phyloP scores from a whole-genome alignment of 2,113 vertebrate species.

The Atherinomorus stipes region DNA sequence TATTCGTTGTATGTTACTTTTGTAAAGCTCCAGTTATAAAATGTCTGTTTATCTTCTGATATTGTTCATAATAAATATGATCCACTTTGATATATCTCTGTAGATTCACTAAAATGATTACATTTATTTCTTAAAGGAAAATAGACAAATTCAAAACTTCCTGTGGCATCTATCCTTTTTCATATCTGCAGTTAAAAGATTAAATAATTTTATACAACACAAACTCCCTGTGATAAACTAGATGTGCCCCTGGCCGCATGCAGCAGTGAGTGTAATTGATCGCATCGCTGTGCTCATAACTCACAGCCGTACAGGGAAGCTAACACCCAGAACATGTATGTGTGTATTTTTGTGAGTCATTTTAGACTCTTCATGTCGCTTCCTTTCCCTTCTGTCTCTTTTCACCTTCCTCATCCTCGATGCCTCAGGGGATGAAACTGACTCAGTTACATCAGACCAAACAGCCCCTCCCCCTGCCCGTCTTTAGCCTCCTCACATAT shows the following conservation, averaged over 20 bases:
- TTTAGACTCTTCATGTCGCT: conserved; percentile 65
- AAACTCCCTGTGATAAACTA: background rate
- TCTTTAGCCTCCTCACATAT: conserved; percentile 5
- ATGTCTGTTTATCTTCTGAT: too few relatives aligned
- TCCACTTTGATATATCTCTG: too few relatives aligned
- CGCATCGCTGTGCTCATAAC: conserved; percentile 69
- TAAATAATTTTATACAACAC: background rate
- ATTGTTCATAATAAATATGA: too few relatives aligned
- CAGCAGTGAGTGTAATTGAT: conserved; percentile 70
- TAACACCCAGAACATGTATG: conserved; percentile 53
- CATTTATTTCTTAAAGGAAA: too few relatives aligned
- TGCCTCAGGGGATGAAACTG: conserved; percentile 80
- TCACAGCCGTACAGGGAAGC: conserved; percentile 64
- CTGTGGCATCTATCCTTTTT: background rate
- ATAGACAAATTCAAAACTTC: background rate
- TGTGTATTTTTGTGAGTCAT: conserved; percentile 43
- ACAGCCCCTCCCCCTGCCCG: background rate
- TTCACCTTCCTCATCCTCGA: conserved; percentile 39
- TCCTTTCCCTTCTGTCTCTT: conserved; percentile 49
- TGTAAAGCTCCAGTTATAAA: too few relatives aligned
- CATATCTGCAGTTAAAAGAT: background rate
- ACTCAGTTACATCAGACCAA: conserved; percentile 70
- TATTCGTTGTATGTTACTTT: too few relatives aligned
- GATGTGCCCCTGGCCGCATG: conserved; percentile 46
- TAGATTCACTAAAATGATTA: too few relatives aligned